Conservation (phyloP, 2,113 vertebrate species). For the Lampris incognitus region DNA sequence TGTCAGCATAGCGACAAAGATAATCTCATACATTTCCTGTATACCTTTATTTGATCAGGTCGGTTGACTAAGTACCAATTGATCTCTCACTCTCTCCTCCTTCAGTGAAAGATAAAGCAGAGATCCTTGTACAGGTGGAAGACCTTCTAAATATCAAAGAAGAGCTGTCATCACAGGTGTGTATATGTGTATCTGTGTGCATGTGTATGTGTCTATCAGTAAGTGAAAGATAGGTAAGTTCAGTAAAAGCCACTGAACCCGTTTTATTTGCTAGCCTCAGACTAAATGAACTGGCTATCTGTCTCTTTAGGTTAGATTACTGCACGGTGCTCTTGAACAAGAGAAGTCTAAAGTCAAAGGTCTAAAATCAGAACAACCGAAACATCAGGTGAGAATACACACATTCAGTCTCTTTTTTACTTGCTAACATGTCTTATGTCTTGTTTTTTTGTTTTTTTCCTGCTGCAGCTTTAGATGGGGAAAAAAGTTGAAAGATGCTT, state of each 20-base stretch:
- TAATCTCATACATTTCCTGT: background rate
- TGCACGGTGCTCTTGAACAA: conserved; percentile 92
- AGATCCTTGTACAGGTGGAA: conserved; percentile 91
- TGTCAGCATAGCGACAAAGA: background rate
- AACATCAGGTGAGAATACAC: conserved; percentile 87
- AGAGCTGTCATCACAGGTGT: conserved; percentile 91
- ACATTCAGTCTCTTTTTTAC: background rate
- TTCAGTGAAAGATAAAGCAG: conserved; percentile 96
- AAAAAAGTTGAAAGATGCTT: too few species aligned
- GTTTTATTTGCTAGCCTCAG: background rate
- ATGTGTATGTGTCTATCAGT: background rate
- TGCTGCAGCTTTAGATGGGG: too few species aligned
- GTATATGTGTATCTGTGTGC: conserved; percentile 23
- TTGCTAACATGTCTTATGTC: too few species aligned
- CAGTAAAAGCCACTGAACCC: background rate
- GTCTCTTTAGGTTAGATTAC: conserved; percentile 84
- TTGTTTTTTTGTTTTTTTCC: too few species aligned
- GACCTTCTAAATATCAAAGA: conserved; percentile 93
- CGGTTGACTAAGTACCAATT: background rate
- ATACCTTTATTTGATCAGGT: background rate
- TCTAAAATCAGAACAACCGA: conserved; percentile 90
- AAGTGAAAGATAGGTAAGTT: background rate
- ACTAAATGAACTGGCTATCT: background rate
- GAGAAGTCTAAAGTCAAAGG: conserved; percentile 95
- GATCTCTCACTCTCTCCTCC: conserved; percentile 15